Evolutionary conservation across 2,888 invertebrate genomes (phyloP).

Genomic region (Lycophotia porphyrea): DNA sequence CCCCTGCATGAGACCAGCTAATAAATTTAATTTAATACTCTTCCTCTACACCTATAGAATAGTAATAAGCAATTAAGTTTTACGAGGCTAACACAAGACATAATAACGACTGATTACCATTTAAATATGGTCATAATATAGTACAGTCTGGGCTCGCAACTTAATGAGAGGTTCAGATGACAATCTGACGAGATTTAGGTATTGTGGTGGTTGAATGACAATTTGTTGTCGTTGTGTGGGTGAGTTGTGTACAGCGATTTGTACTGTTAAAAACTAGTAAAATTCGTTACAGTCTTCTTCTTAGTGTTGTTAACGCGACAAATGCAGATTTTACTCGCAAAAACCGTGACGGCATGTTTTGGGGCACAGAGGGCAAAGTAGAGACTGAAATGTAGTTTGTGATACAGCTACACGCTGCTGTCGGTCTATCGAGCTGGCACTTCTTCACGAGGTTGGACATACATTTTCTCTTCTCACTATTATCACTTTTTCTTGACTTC

Average conservation of each 20-base stretch:
- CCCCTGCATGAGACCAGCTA: constrained; percentile 35
- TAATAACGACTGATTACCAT: constrained; percentile 68
- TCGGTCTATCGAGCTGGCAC: neutral
- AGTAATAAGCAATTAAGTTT: constrained; percentile 70
- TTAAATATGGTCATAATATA: constrained; percentile 69
- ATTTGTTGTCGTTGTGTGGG: constrained; percentile 20
- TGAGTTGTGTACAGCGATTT: neutral
- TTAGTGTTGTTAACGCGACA: neutral
- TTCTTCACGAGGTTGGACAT: neutral
- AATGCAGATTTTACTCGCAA: neutral
- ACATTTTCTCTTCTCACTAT: neutral
- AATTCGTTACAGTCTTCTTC: neutral
- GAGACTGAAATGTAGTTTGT: neutral
- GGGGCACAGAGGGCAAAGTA: neutral
- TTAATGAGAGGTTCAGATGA: constrained; percentile 55
- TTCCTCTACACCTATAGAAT: constrained; percentile 64
- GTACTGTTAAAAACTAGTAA: neutral
- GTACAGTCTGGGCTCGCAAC: constrained; percentile 55
- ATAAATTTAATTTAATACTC: constrained; percentile 60
- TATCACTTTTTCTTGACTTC: neutral
- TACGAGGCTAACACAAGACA: constrained; percentile 65
- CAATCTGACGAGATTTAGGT: constrained; percentile 62
- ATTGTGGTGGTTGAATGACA: constrained; percentile 44
- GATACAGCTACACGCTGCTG: neutral
- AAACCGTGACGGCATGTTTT: neutral